Percentiles rank a stretch among this genome's conserved stretches.
Conservation (phyloP, 1,140 invertebrate species). For the Bicyclus anynana region DNA sequence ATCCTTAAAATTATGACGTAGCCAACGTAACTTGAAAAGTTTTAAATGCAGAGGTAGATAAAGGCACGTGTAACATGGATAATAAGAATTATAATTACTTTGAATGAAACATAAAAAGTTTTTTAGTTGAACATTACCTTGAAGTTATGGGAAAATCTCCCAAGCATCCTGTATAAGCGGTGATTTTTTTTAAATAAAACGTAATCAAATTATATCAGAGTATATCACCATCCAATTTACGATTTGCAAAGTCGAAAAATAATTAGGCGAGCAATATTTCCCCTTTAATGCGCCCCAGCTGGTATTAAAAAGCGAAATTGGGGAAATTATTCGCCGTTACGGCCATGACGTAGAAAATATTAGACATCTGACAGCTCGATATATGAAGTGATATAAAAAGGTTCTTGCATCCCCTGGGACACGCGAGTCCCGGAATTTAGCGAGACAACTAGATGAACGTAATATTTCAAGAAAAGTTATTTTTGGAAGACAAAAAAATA, state of each 20-base stretch:
- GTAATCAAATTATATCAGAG: too few relatives aligned
- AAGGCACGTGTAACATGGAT: neutral
- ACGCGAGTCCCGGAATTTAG: neutral
- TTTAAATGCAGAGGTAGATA: too few relatives aligned
- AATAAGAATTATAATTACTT: too few relatives aligned
- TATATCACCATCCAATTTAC: neutral
- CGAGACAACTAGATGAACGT: neutral
- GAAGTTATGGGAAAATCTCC: too few relatives aligned
- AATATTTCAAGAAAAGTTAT: too few relatives aligned
- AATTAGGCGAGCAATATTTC: neutral
- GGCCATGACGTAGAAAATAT: neutral
- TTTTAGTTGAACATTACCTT: too few relatives aligned
- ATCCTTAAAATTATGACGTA: too few relatives aligned
- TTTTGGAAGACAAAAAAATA: too few relatives aligned
- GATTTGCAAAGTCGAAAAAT: slow-evolving; percentile 1
- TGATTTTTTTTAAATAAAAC: too few relatives aligned
- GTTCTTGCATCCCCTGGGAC: neutral
- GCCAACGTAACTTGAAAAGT: too few relatives aligned
- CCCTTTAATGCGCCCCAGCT: neutral
- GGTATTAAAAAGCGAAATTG: slow-evolving; percentile 1
- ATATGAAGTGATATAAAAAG: neutral
- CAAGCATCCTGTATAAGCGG: too few relatives aligned
- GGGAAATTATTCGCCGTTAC: neutral
- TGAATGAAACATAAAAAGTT: too few relatives aligned
- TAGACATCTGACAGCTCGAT: neutral